A percentile compares a stretch with the other conserved stretches of the same genome.
Conservation (phyloP, 2,888 invertebrate species). For the Melanostoma scalare region DNA sequence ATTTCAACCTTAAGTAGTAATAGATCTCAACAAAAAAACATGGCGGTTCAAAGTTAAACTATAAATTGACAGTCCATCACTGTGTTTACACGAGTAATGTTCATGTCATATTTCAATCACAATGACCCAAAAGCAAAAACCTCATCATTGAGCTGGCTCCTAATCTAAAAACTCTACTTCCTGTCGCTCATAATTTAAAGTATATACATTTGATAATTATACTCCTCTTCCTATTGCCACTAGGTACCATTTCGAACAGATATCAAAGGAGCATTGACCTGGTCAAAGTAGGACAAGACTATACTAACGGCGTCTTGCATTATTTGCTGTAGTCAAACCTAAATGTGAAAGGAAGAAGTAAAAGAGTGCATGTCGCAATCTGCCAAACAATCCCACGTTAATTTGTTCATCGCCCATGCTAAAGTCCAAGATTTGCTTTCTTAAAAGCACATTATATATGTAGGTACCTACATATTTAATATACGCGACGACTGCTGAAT, state of each 20-base stretch:
- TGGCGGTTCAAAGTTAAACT: no score
- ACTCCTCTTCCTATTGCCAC: not conserved
- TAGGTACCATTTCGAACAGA: not conserved
- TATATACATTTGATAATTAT: no score
- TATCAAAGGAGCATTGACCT: constrained; percentile 17
- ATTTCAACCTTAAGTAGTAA: no score
- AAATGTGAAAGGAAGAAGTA: constrained; percentile 33
- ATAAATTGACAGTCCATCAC: no score
- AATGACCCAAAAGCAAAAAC: no score
- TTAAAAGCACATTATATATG: constrained; percentile 35
- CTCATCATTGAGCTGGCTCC: no score
- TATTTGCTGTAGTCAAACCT: constrained; percentile 27
- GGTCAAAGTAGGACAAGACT: constrained; percentile 31
- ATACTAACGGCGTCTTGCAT: constrained; percentile 11
- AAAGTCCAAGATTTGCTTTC: constrained; percentile 62
- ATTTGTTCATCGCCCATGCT: constrained; percentile 67
- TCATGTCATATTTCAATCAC: no score
- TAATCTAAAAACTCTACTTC: no score
- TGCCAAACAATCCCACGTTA: constrained; percentile 67
- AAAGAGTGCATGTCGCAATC: constrained; percentile 58
- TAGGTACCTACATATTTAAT: not conserved
- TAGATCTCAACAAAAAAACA: no score
- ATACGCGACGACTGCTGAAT: constrained; percentile 31
- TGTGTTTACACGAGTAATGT: no score
- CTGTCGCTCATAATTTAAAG: no score